Evolutionary conservation across 2,888 invertebrate species (phyloP).

Genomic region (Amphimallon solstitiale): DNA sequence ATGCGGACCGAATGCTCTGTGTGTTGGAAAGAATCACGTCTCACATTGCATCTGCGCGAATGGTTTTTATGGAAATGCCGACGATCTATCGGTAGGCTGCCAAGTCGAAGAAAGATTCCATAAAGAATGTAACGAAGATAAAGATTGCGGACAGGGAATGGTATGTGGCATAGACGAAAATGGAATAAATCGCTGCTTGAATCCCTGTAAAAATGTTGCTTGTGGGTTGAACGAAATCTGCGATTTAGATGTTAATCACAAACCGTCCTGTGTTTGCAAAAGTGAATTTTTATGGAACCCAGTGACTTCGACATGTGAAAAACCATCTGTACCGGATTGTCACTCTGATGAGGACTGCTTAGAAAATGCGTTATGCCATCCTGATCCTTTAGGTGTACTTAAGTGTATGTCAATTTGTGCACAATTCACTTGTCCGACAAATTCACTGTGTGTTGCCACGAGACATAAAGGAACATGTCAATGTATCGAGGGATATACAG

Average conservation of each 20-base stretch:
- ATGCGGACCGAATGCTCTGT: slow-evolving; percentile 90
- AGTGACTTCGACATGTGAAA: slow-evolving; percentile 81
- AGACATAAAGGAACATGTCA: slow-evolving; percentile 83
- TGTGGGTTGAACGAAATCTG: slow-evolving; percentile 88
- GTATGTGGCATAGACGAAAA: slow-evolving; percentile 75
- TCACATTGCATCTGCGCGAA: slow-evolving; percentile 88
- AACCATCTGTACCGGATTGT: slow-evolving; percentile 88
- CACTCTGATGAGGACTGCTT: slow-evolving; percentile 76
- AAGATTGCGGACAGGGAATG: slow-evolving; percentile 77
- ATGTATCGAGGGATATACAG: slow-evolving; percentile 83
- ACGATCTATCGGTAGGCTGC: slow-evolving; percentile 81
- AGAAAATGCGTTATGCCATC: slow-evolving; percentile 76
- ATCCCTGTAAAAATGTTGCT: slow-evolving; percentile 82
- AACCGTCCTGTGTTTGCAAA: slow-evolving; percentile 82
- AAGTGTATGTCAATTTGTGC: slow-evolving; percentile 84
- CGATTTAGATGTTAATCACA: slow-evolving; percentile 71
- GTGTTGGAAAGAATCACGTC: slow-evolving; percentile 84
- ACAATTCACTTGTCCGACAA: slow-evolving; percentile 84
- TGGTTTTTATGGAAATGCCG: slow-evolving; percentile 84
- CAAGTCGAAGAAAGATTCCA: slow-evolving; percentile 73
- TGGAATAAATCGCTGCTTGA: slow-evolving; percentile 76
- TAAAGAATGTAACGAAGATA: slow-evolving; percentile 73
- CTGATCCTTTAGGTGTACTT: slow-evolving; percentile 85
- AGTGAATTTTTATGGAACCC: slow-evolving; percentile 86
- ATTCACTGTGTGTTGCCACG: slow-evolving; percentile 81